Percentiles rank a stretch among this genome's conserved stretches.
These are phyloP conservation scores for Drosophila kurseongensis DNA, from an alignment of 1,140 invertebrate genomes.

Conservation along the genomic window DNA sequence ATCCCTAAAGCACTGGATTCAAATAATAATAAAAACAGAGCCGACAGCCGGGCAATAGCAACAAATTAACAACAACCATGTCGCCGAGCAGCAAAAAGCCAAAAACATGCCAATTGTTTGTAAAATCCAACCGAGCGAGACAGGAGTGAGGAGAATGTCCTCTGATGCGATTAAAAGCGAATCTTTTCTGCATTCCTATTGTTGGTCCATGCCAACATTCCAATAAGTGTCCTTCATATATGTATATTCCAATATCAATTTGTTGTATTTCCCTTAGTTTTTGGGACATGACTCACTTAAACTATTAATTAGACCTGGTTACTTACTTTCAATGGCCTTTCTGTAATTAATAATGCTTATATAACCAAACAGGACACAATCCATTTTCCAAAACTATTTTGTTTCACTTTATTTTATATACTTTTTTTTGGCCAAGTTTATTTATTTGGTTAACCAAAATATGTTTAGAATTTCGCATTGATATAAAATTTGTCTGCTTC, in stretches of 20 bases:
- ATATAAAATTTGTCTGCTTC: constrained; percentile 7
- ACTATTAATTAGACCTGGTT: not conserved
- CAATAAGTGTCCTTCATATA: constrained; percentile 32
- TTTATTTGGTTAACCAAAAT: constrained; percentile 23
- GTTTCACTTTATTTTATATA: constrained; percentile 10
- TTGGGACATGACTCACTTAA: not conserved
- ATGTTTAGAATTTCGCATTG: constrained; percentile 10
- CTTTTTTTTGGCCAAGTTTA: constrained; percentile 1
- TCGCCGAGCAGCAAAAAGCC: constrained; percentile 68
- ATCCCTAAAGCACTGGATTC: constrained; percentile 78
- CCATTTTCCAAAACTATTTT: not conserved
- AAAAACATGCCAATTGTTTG: constrained; percentile 74
- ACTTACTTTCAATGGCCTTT: not conserved
- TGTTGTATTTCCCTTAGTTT: not conserved
- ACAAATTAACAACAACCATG: constrained; percentile 77
- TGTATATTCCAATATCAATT: constrained; percentile 3
- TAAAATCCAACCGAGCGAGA: constrained; percentile 31
- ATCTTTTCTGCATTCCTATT: constrained; percentile 58
- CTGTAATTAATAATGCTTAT: not conserved
- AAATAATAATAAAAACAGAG: constrained; percentile 56
- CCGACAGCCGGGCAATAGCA: constrained; percentile 42
- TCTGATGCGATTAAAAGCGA: constrained; percentile 76
- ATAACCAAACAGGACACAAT: not conserved
- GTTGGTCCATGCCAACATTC: constrained; percentile 46
- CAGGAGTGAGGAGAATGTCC: constrained; percentile 7